Percentiles rank a stretch among this genome's conserved stretches.
Evolutionary conservation across 2,113 vertebrate species (phyloP).

Genomic region (Nannobrachium achirus): DNA sequence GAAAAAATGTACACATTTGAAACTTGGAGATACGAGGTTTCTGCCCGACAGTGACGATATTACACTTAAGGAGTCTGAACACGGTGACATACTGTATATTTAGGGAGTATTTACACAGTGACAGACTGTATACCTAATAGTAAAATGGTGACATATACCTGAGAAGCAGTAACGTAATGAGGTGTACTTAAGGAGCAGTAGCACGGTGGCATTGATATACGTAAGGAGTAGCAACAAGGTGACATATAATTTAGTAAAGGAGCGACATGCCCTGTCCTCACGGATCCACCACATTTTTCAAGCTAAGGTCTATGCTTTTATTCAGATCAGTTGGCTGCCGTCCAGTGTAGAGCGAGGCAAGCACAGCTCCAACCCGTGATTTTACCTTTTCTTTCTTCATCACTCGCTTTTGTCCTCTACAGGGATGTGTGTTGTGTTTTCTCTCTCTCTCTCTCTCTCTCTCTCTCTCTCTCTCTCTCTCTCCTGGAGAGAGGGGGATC

Average conservation of each 20-base stretch:
- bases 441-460: neutral
- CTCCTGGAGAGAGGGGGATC: constrained; percentile 26
- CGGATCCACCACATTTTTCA: constrained; percentile 1
- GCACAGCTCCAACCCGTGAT: constrained; percentile 40
- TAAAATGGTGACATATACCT: no score
- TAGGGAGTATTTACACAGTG: no score
- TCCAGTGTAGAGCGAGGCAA: constrained; percentile 28
- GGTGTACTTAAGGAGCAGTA: neutral
- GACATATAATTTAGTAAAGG: constrained; percentile 28
- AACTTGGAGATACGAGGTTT: no score
- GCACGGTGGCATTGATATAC: constrained; percentile 4
- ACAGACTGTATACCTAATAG: no score
- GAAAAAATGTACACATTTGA: no score
- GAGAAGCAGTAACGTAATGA: no score
- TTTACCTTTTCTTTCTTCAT: constrained; percentile 16
- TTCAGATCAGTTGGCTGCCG: constrained; percentile 48
- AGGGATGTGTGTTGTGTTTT: constrained; percentile 32
- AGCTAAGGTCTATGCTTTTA: constrained; percentile 35
- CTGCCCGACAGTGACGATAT: no score
- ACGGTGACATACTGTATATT: no score
- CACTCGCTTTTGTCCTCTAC: constrained; percentile 43
- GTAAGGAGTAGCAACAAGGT: constrained; percentile 9
- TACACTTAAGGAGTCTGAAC: no score
- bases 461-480: no score
- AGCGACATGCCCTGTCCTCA: no score